These are phyloP conservation scores for Aurelia sp. DNA, from an alignment of 30 jellyfish, hydroid and myxozoan genomes.

Conservation along the genomic window DNA sequence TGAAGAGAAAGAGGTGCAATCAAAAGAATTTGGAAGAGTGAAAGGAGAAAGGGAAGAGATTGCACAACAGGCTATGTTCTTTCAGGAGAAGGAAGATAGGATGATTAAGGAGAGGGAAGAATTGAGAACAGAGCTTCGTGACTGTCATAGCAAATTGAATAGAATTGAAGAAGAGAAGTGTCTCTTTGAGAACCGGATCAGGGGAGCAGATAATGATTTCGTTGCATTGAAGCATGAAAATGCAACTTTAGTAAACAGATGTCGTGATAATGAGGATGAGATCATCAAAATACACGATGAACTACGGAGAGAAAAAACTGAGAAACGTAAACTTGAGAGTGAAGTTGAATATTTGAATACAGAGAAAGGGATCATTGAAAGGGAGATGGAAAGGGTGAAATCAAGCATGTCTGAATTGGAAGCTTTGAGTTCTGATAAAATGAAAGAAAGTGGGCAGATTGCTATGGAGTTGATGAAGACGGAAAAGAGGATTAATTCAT, in stretches of 20 bases:
- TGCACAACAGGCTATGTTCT: slow-evolving; percentile 11
- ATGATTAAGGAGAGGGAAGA: slow-evolving; percentile 25
- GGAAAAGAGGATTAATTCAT: slow-evolving; percentile 22
- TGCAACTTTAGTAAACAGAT: neutral
- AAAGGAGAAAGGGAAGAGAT: slow-evolving; percentile 25
- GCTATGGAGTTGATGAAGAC: slow-evolving; percentile 61
- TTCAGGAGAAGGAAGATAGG: slow-evolving; percentile 29
- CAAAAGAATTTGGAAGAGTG: slow-evolving; percentile 25
- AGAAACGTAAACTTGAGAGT: slow-evolving; percentile 2
- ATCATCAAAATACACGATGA: neutral
- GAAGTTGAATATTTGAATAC: slow-evolving; percentile 16
- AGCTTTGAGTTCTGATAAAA: slow-evolving; percentile 58
- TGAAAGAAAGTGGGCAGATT: slow-evolving; percentile 69
- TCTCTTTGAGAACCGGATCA: slow-evolving; percentile 14
- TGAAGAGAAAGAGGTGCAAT: slow-evolving; percentile 26
- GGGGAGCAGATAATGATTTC: slow-evolving; percentile 12
- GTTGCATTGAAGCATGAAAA: neutral
- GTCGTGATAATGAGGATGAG: slow-evolving; percentile 30
- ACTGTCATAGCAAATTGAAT: neutral
- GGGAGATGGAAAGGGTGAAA: slow-evolving; percentile 32
- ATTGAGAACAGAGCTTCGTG: slow-evolving; percentile 23
- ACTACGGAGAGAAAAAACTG: slow-evolving; percentile 18
- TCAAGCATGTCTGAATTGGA: slow-evolving; percentile 45
- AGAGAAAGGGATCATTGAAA: slow-evolving; percentile 23
- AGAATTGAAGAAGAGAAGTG: slow-evolving; percentile 28